Conservation (phyloP, 2,113 vertebrate genomes). For the Machaerirhynchus nigripectus region DNA sequence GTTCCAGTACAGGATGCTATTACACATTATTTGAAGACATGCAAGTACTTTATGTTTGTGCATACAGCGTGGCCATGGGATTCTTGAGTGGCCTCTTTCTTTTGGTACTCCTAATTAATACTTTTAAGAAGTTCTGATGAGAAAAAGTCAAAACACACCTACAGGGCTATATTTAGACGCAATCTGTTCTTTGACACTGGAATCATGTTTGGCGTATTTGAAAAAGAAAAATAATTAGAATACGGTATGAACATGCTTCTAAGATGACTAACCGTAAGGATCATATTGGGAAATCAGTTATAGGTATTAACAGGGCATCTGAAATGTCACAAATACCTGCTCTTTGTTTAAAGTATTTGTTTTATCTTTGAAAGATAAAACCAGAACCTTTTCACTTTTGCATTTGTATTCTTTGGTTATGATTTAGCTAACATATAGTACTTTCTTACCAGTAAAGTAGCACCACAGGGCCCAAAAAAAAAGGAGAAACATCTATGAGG, state of each 20-base stretch:
- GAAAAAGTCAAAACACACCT: not conserved
- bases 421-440: not conserved
- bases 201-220: not conserved
- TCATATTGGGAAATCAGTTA: not conserved
- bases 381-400: not conserved
- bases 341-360: not conserved
- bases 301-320: not conserved
- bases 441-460: not conserved
- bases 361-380: not conserved
- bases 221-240: not conserved
- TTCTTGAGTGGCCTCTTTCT: not conserved
- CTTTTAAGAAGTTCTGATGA: not conserved
- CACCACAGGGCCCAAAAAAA: not conserved
- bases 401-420: not conserved
- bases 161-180: not conserved
- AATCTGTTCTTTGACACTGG: not conserved
- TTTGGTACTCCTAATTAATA: not conserved
- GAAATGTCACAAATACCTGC: not conserved
- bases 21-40: not conserved
- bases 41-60: not conserved
- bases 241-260: not conserved
- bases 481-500: not conserved
- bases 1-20: not conserved
- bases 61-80: not conserved
- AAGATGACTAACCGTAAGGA: not conserved